These are phyloP conservation scores for Melanaphis sacchari DNA, from an alignment of 1,140 invertebrate species.

Conservation along the genomic window DNA sequence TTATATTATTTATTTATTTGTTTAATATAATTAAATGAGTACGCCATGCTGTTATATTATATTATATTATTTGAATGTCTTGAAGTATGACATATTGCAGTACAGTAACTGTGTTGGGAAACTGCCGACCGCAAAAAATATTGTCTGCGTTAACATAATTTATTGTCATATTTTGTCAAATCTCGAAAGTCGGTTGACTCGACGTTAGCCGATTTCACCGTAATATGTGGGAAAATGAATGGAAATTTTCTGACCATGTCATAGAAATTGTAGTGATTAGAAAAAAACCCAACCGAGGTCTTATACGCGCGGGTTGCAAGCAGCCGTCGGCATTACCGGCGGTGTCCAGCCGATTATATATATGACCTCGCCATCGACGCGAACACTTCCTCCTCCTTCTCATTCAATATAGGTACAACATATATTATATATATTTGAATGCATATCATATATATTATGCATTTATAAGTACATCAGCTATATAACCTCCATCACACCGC, in stretches of 20 bases:
- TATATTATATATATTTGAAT: neutral
- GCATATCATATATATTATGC: neutral
- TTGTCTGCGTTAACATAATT: neutral
- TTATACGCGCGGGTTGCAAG: neutral
- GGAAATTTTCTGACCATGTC: neutral
- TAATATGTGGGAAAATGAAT: neutral
- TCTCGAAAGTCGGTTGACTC: constrained; percentile 2
- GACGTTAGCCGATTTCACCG: neutral
- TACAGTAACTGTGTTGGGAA: neutral
- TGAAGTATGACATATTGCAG: neutral
- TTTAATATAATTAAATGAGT: too few species aligned
- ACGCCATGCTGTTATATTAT: neutral
- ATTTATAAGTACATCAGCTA: neutral
- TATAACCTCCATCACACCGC: neutral
- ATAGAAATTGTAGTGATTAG: neutral
- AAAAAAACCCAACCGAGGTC: neutral
- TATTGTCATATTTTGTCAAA: neutral
- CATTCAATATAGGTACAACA: neutral
- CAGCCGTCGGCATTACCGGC: neutral
- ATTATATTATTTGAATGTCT: neutral
- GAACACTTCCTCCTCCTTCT: constrained; percentile 29
- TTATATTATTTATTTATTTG: neutral
- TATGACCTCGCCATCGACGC: neutral
- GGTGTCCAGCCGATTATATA: neutral
- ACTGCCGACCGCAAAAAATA: neutral